Conservation (phyloP, 2,888 invertebrate species). For the Peribatodes rhomboidaria region DNA sequence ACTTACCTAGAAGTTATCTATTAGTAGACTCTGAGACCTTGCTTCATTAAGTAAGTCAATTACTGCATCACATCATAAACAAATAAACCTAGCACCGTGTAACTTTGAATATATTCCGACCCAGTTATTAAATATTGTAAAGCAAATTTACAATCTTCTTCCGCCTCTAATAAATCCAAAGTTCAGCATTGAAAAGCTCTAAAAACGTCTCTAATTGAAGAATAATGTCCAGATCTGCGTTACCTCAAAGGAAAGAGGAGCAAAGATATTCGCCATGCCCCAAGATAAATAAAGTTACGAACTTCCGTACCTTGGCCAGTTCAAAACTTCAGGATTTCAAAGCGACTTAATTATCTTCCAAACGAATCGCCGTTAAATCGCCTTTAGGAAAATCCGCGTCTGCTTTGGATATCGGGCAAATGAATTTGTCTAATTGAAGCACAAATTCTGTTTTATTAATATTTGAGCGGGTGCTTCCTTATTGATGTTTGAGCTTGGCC, state of each 20-base stretch:
- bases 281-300: conserved; percentile 62
- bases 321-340: conserved; percentile 56
- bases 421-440: conserved; percentile 64
- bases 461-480: conserved; percentile 70
- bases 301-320: conserved; percentile 52
- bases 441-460: conserved; percentile 65
- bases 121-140: too few relatives aligned
- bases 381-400: conserved; percentile 54
- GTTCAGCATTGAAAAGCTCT: conserved; percentile 25
- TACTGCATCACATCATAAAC: too few relatives aligned
- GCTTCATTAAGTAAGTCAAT: too few relatives aligned
- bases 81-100: too few relatives aligned
- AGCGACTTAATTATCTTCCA: conserved; percentile 59
- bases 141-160: not conserved
- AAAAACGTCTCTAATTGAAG: conserved; percentile 42
- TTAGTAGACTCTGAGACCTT: too few relatives aligned
- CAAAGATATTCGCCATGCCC: conserved; percentile 57
- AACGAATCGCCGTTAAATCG: conserved; percentile 49
- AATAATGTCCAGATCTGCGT: conserved; percentile 44
- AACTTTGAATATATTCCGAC: too few relatives aligned
- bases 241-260: conserved; percentile 51
- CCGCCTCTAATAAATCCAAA: not conserved
- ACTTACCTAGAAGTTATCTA: too few relatives aligned
- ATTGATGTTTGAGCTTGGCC: conserved; percentile 70
- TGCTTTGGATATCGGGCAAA: conserved; percentile 61